These are phyloP conservation scores for Nephila pilipes DNA, from an alignment of 1,140 invertebrate genomes.

Conservation along the genomic window DNA sequence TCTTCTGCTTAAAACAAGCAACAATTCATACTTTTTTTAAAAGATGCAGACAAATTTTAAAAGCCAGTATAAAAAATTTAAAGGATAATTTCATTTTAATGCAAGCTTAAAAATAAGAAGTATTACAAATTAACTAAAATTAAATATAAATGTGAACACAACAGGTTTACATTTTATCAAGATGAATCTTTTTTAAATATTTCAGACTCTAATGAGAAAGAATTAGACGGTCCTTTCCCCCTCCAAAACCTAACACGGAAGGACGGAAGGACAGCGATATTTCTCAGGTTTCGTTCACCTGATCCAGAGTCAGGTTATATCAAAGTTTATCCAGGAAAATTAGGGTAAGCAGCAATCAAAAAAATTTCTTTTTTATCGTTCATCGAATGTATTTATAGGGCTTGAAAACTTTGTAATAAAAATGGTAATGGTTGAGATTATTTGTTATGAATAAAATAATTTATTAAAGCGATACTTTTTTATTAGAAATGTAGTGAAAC, in stretches of 20 bases:
- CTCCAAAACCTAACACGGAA: constrained; percentile 90
- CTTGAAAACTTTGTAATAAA: too few species aligned
- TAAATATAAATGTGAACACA: not conserved
- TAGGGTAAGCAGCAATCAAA: constrained; percentile 80
- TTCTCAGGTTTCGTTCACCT: constrained; percentile 88
- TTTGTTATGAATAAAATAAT: too few species aligned
- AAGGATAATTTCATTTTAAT: too few species aligned
- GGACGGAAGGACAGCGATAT: constrained; percentile 97
- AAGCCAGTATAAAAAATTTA: too few species aligned
- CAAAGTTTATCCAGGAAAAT: constrained; percentile 84
- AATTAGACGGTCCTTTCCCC: constrained; percentile 91
- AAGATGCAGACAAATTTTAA: too few species aligned
- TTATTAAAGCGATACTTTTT: too few species aligned
- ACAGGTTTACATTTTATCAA: not conserved
- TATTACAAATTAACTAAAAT: not conserved
- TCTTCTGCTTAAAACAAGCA: too few species aligned
- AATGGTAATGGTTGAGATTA: too few species aligned
- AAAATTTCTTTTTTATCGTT: not conserved
- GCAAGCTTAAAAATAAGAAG: not conserved
- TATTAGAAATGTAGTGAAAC: too few species aligned
- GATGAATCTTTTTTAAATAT: not conserved
- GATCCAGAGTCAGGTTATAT: constrained; percentile 83
- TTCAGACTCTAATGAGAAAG: constrained; percentile 85
- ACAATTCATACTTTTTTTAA: too few species aligned
- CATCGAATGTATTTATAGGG: too few species aligned